Evolutionary conservation across 2,113 vertebrate species (phyloP).

Genomic region (Pseudonaja textilis): DNA sequence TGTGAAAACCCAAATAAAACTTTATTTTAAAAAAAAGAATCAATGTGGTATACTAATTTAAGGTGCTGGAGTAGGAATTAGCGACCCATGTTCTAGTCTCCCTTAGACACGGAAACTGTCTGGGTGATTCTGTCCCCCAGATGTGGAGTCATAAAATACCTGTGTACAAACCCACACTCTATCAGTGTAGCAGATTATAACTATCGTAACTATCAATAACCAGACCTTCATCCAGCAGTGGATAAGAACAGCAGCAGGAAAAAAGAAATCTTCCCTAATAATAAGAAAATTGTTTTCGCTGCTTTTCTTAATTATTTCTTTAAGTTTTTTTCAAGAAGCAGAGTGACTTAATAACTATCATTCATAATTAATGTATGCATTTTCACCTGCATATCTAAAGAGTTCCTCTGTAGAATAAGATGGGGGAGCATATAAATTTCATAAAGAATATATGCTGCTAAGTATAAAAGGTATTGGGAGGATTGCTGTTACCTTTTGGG

Average conservation of each 20-base stretch:
- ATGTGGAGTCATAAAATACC: not conserved
- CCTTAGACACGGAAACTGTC: not conserved
- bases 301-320: not conserved
- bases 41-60: not conserved
- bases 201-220: not conserved
- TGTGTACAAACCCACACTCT: not conserved
- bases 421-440: not conserved
- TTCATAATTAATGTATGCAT: not conserved
- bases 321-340: not conserved
- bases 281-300: not conserved
- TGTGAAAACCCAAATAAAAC: no score
- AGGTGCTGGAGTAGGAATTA: not conserved
- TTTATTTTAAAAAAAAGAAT: not conserved
- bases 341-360: not conserved
- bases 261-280: not conserved
- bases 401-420: not conserved
- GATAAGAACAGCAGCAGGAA: not conserved
- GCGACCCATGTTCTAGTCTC: not conserved
- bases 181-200: not conserved
- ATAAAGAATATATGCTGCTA: not conserved
- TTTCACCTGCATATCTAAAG: not conserved
- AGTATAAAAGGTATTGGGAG: not conserved
- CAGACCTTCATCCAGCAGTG: not conserved
- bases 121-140: not conserved
- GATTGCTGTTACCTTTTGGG: not conserved